A percentile compares a stretch with the other conserved stretches of the same genome.
These are phyloP conservation scores for Cardiocondyla obscurior DNA, from an alignment of 1,140 invertebrate species.

Conservation along the genomic window DNA sequence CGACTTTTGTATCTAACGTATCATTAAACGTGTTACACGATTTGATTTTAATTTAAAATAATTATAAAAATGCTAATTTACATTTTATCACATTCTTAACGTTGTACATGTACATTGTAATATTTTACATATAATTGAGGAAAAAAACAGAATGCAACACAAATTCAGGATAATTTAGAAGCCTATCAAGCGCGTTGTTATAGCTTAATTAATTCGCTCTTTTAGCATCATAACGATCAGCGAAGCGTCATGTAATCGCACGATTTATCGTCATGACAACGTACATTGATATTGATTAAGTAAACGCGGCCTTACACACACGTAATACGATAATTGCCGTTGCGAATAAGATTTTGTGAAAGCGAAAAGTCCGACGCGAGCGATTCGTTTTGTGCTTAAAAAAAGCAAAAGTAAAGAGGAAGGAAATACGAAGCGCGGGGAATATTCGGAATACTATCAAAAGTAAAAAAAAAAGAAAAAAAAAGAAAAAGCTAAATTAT, in stretches of 20 bases:
- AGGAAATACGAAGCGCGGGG: not conserved
- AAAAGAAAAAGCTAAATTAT: constrained; percentile 58
- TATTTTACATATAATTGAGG: not conserved
- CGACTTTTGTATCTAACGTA: no score
- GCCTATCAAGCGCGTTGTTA: not conserved
- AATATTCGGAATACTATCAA: constrained; percentile 60
- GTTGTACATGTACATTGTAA: not conserved
- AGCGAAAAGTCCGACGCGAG: not conserved
- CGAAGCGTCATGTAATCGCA: constrained; percentile 13
- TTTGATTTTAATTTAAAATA: not conserved
- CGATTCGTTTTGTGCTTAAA: constrained; percentile 22
- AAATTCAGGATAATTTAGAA: constrained; percentile 1
- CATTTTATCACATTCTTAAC: not conserved
- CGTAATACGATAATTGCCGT: constrained; percentile 35
- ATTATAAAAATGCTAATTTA: not conserved
- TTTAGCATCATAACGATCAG: not conserved
- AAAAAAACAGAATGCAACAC: not conserved
- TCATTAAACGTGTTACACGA: no score
- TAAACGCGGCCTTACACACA: constrained; percentile 58
- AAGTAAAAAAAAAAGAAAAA: constrained; percentile 53
- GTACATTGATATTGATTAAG: constrained; percentile 15
- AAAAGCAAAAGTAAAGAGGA: not conserved
- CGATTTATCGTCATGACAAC: constrained; percentile 7
- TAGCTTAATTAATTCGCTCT: constrained; percentile 25
- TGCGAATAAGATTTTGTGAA: not conserved